Evolutionary conservation across 2,113 vertebrate genomes (phyloP), one percentile per base, ranked within the genome.

Genomic region (Oreocharis arfaki): DNA sequence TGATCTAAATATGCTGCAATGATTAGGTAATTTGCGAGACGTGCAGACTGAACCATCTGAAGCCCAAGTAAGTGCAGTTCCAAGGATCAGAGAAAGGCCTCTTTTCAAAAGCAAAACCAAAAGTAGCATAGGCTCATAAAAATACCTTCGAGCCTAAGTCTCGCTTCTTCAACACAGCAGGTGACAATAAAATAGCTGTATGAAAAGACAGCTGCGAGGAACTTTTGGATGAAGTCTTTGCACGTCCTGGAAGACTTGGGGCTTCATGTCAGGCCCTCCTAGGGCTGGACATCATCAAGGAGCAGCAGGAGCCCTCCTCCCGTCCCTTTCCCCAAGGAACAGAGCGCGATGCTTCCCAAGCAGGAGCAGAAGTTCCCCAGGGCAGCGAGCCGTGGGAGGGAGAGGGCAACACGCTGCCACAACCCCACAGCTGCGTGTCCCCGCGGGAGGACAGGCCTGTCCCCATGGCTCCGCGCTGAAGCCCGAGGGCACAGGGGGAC

Each of bases 401-500:
- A 75, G 41, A 22, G 41, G 35, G 27, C 55, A 47, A 9, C 0
- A 1, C 0, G 22, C 52, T 4, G 35, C 22, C 35, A 5, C 18
- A 28, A 1, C 1, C 44, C 26, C 39, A 5, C 13, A 4, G 59
- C 71, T 6, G n/a, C 21, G 14, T 1, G 52, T 15, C 67, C 67
- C 71, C 5, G 3, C 6, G 27, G 28, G 8, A 57, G 22, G 42
- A 19, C 39, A 42, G 10, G 56, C 71, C 84, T 16, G 10, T 6
- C 30, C 26, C 61, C 16, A 8, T 30, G 11, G 47, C n/a, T 4
- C 76, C 57, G 1, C 60, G 3, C 56, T 0, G 30, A 3, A 11
- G 2, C 55, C 12, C 2, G 35, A 11, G 26, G 8, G 30, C 12
- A 16, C 9, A 3, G 3, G 4, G 6, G 4, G 22, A 4, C 5